Percentiles rank a stretch among this genome's conserved stretches.
These are phyloP conservation scores for Synanthedon tipuliformis DNA, from an alignment of 2,888 invertebrate genomes.

Conservation along the genomic window DNA sequence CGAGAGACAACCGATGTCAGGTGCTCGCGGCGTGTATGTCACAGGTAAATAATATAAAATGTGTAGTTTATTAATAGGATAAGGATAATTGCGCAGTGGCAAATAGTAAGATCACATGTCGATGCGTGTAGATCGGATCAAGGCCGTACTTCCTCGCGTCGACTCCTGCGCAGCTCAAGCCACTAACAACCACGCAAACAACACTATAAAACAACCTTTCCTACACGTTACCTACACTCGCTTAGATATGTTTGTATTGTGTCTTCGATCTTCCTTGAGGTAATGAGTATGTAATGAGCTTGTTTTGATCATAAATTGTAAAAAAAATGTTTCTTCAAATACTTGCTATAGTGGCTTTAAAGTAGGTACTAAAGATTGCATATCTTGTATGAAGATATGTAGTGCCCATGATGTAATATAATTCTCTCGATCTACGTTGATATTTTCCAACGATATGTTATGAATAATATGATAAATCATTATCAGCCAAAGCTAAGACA, in stretches of 20 bases:
- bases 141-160: slow-evolving; percentile 18
- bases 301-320: background rate
- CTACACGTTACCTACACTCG: background rate
- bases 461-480: too few species aligned
- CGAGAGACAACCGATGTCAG: too few species aligned
- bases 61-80: slow-evolving; percentile 8
- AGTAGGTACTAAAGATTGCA: too few species aligned
- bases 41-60: background rate
- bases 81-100: slow-evolving; percentile 15
- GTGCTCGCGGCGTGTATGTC: too few species aligned
- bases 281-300: background rate
- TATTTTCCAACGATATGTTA: too few species aligned
- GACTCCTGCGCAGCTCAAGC: slow-evolving; percentile 19
- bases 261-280: background rate
- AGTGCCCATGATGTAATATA: too few species aligned
- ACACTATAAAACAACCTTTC: slow-evolving; percentile 1
- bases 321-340: too few species aligned
- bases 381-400: too few species aligned
- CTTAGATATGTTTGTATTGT: background rate
- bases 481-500: too few species aligned
- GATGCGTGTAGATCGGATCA: slow-evolving; percentile 21
- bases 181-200: slow-evolving; percentile 13
- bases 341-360: too few species aligned
- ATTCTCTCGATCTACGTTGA: too few species aligned
- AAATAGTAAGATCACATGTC: slow-evolving; percentile 5